A percentile compares a stretch with the other conserved stretches of the same genome.
Conservation (phyloP, 2,113 vertebrate species). For the Oreotrochilus melanogaster region DNA sequence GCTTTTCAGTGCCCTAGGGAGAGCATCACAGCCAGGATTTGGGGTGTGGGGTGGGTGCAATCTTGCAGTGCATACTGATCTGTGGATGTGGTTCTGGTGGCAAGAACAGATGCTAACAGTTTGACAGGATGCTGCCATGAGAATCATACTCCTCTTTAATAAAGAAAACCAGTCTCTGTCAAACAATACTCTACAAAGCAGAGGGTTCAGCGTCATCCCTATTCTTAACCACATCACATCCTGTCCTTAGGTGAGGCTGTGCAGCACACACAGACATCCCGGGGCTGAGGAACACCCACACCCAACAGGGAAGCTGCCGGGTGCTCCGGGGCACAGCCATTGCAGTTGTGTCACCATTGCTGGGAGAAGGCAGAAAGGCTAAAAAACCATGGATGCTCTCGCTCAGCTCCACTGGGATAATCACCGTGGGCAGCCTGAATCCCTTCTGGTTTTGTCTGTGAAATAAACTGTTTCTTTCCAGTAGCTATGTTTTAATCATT, state of each 20-base stretch:
- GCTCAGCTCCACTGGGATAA: accelerated
- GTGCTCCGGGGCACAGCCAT: background rate
- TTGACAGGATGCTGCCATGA: background rate
- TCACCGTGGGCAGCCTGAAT: accelerated
- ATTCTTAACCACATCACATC: background rate
- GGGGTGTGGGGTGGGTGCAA: background rate
- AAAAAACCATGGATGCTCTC: background rate
- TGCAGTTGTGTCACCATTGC: background rate
- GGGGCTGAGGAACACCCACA: accelerated
- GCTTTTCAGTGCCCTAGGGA: background rate
- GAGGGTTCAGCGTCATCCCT: background rate
- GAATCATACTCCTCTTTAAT: background rate
- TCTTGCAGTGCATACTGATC: accelerated
- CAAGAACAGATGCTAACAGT: background rate
- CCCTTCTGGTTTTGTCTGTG: accelerated
- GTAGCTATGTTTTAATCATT: background rate
- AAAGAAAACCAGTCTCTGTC: background rate
- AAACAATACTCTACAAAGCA: background rate
- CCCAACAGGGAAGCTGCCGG: accelerated
- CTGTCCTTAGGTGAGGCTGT: background rate
- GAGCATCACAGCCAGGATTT: background rate
- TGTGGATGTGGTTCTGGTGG: background rate
- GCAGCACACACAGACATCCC: background rate
- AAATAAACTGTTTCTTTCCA: background rate
- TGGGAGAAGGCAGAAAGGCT: accelerated